phyloP scores from a whole-genome alignment of 1,140 invertebrate genomes.

The Nylanderia fulva region DNA sequence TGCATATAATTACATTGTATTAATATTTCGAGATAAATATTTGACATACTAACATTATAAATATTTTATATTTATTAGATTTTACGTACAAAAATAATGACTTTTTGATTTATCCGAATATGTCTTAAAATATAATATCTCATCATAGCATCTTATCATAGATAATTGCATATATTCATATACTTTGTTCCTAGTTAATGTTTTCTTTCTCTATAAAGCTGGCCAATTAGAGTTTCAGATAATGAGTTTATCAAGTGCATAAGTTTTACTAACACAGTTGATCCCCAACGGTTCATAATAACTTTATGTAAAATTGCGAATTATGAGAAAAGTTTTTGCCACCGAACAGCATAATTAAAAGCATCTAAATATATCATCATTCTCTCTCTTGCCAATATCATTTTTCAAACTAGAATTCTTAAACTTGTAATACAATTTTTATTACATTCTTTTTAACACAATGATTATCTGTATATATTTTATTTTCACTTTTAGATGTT shows the following conservation, averaged over 20 bases:
- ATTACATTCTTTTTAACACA: background rate
- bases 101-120: background rate
- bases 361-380: background rate
- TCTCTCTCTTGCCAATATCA: conserved; percentile 2
- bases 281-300: conserved; percentile 15
- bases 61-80: background rate
- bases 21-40: background rate
- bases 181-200: conserved; percentile 20
- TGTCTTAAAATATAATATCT: background rate
- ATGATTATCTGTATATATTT: background rate
- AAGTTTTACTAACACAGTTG: conserved; percentile 42
- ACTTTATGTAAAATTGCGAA: conserved; percentile 5
- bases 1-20: background rate
- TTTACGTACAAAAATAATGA: background rate
- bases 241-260: conserved; percentile 57
- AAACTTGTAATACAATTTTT: background rate
- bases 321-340: conserved; percentile 33
- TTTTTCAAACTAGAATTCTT: background rate
- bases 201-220: conserved; percentile 31
- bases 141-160: too few species aligned
- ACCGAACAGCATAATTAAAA: conserved; percentile 26
- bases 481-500: background rate
- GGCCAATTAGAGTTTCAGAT: conserved; percentile 36
- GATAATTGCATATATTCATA: conserved; percentile 19
- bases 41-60: background rate